Evolutionary conservation across 2,888 invertebrate genomes (phyloP), one percentile per base, ranked within the genome.

Genomic region (Graphium colonna): DNA sequence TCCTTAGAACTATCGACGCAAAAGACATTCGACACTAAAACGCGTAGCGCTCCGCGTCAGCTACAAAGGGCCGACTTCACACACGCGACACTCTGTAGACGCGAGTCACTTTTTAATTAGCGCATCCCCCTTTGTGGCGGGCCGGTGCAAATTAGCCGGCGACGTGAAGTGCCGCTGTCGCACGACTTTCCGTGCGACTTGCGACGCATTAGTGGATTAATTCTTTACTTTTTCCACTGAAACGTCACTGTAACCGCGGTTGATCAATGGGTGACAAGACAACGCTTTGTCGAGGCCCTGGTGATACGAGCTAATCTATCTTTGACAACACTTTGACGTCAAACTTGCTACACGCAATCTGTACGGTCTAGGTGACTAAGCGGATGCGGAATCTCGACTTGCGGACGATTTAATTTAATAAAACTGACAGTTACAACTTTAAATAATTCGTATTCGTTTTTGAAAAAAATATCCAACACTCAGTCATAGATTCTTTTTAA

Each of bases 61-160:
- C 58, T 59, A 49, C 52, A 57, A 46, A 60, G 53, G 28, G 33
- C 33, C n/a, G 33, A 10, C 33, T 33, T n/a, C 10, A 5, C 33
- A 7, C 2, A 73, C 59, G 71, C 74, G 77, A 78, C 85, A 85
- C 84, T 86, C 83, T 87, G 84, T 82, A 82, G 82, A 72, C 77
- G 79, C 82, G 82, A 72, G 76, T 80, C 82, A 71, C 68, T 84
- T 89, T 88, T 89, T 87, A 88, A 89, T 89, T 88, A 89, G 87
- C 85, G 80, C 76, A 78, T 81, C 83, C 79, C 76, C 81, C 87
- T 89, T 87, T 87, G 87, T 86, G 74, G 72, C 71, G 66, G 67
- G 64, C 67, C 67, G 64, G 71, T 71, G 79, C 73, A 83, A 83
- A 88, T 88, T 88, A 88, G 88, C 86, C 85, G 72, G 70, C 69